These are phyloP conservation scores for Odocoileus virginianus DNA, from an alignment of 2,113 vertebrate species.

Conservation along the genomic window DNA sequence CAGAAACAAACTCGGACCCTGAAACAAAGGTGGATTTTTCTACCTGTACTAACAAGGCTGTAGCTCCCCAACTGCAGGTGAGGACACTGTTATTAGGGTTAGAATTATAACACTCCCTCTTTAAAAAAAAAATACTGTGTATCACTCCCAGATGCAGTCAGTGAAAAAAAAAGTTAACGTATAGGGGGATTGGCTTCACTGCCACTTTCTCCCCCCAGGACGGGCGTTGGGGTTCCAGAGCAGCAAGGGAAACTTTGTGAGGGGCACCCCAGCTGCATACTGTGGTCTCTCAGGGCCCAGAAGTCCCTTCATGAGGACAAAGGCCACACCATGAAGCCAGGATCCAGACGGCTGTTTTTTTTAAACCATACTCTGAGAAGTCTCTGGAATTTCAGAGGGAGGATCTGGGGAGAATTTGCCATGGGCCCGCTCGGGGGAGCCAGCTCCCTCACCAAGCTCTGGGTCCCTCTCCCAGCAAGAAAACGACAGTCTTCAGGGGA, in stretches of 20 bases:
- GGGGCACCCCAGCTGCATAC: no score
- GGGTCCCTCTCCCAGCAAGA: background rate
- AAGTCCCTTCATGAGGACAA: background rate
- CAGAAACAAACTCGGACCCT: background rate
- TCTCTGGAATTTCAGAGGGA: background rate
- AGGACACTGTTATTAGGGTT: background rate
- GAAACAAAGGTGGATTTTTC: background rate
- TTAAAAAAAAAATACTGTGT: background rate
- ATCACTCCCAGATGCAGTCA: background rate
- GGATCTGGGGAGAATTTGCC: background rate
- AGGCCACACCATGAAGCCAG: background rate
- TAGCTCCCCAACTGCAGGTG: no score
- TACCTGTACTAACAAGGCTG: background rate
- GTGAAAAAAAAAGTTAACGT: background rate
- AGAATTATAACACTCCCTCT: background rate
- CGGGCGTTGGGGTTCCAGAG: background rate
- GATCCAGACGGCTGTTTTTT: background rate
- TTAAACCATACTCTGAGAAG: background rate
- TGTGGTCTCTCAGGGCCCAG: background rate
- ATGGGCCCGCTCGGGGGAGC: fast-evolving
- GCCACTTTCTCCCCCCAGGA: background rate
- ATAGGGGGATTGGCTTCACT: background rate
- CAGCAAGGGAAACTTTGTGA: background rate
- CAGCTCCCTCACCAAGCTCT: fast-evolving
- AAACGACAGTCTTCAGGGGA: background rate